Base-by-base conservation (phyloP, 2,113 vertebrate species). In the Cyphomyrus plagiostoma region DNA sequence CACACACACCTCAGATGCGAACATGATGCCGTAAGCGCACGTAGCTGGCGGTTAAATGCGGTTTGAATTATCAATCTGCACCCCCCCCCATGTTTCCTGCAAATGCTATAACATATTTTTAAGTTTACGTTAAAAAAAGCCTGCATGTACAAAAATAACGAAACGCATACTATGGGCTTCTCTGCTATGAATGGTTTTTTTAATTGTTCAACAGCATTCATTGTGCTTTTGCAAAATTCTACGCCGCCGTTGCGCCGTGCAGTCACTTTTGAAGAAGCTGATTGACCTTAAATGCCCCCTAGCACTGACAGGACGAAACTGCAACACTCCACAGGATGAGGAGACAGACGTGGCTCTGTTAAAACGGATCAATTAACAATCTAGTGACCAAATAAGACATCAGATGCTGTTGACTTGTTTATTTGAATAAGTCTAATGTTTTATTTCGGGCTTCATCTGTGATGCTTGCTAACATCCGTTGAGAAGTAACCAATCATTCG, bases 1-100 rank as follows among this genome's bases (percentile, higher is more conserved):
- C 94, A 94, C 94, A 93, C 95, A 93, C 94, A 90, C 11, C 77
- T 19, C 50, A 87, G 13, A 30, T 48, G 8, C 52, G 52, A 8
- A 10, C 84, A 86, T 35, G 10, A 42, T 45, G 8, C 39, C 80
- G 80, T 42, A 23, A 39, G 42, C 42, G 35, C 39, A 42, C 17
- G 15, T 2, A 23, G 80, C 80, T 15, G 19, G 39, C 35, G 21
- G 17, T 45, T 84, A 42, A 84, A 45, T 82, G 7, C 62, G n/a
- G 62, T 66, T 66, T 11, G n/a, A 66, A 66, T 66, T 66, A 66
- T 66, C 66, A 2, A 8, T n/a, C n/a, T 30, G n/a, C 8, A 1
- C n/a, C 58, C 58, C 9, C 13, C 50, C 13, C 30, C 30, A 17
- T 35, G 26, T 39, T 77, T 77, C 30, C 70, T 77, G 70, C 35